These are phyloP conservation scores for Zoanthus sansibaricus DNA, from an alignment of 92 coral and sea anemone species.

Conservation along the genomic window DNA sequence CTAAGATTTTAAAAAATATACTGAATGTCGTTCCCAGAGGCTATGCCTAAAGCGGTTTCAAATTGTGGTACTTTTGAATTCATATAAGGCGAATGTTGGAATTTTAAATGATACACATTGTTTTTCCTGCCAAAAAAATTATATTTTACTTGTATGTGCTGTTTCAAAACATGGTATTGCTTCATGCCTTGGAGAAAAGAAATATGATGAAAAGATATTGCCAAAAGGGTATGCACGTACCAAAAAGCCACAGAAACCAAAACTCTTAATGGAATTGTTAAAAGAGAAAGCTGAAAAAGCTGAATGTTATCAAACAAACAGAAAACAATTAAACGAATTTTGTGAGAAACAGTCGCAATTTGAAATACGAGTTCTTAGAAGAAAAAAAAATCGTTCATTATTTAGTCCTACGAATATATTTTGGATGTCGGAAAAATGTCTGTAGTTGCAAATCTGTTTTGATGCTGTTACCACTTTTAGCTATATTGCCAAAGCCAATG, in stretches of 20 bases:
- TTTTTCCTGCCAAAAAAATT: not conserved
- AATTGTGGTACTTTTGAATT: no score
- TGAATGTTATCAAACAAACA: not conserved
- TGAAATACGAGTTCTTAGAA: not conserved
- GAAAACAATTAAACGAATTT: not conserved
- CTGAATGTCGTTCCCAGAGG: no score
- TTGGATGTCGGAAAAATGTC: slow-evolving; percentile 34
- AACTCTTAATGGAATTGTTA: not conserved
- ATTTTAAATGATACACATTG: not conserved
- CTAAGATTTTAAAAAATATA: no score
- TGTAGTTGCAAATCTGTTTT: not conserved
- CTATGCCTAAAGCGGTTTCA: no score
- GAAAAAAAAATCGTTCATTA: not conserved
- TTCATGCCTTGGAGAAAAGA: not conserved
- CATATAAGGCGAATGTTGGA: no score
- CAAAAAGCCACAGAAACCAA: not conserved
- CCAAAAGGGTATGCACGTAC: not conserved
- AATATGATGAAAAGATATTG: not conserved
- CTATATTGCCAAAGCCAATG: slow-evolving; percentile 9
- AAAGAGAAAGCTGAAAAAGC: not conserved
- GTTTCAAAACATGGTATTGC: not conserved
- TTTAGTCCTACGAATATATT: not conserved
- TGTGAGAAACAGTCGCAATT: not conserved
- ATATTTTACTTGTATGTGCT: not conserved
- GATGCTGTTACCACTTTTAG: slow-evolving; percentile 2